Conservation (phyloP, 2,113 vertebrate species). For the Antechinus flavipes region DNA sequence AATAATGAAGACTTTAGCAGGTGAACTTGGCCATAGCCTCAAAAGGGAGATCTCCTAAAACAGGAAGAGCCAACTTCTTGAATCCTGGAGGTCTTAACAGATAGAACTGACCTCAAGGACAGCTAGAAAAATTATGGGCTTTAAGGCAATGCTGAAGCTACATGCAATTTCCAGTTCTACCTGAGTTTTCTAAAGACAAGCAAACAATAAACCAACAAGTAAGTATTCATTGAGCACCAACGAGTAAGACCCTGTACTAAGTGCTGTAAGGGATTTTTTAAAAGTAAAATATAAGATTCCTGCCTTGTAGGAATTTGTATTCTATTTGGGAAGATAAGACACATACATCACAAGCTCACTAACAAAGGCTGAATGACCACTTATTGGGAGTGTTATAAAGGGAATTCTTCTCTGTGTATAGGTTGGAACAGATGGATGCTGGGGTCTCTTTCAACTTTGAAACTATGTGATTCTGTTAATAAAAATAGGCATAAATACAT, state of each 20-base stretch:
- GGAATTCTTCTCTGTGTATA: background rate
- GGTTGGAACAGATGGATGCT: background rate
- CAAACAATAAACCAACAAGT: background rate
- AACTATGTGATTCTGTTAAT: background rate
- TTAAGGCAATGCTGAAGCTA: background rate
- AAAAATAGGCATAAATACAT: background rate
- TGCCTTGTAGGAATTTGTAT: background rate
- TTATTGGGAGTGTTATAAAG: background rate
- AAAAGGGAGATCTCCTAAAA: background rate
- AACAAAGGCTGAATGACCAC: background rate
- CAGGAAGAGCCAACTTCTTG: background rate
- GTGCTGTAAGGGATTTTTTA: background rate
- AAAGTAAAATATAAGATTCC: background rate
- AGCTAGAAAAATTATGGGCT: background rate
- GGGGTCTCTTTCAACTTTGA: background rate
- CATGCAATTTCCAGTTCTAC: background rate
- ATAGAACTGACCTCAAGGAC: background rate
- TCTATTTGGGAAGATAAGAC: slow-evolving; percentile 2
- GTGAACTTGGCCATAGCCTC: background rate
- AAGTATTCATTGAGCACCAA: background rate
- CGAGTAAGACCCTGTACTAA: background rate
- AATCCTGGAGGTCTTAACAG: background rate
- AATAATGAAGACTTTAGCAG: background rate
- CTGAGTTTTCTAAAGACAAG: background rate
- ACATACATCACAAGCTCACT: background rate